phyloP scores from a whole-genome alignment of 2,113 vertebrate species.

The Atlantisia rogersi region DNA sequence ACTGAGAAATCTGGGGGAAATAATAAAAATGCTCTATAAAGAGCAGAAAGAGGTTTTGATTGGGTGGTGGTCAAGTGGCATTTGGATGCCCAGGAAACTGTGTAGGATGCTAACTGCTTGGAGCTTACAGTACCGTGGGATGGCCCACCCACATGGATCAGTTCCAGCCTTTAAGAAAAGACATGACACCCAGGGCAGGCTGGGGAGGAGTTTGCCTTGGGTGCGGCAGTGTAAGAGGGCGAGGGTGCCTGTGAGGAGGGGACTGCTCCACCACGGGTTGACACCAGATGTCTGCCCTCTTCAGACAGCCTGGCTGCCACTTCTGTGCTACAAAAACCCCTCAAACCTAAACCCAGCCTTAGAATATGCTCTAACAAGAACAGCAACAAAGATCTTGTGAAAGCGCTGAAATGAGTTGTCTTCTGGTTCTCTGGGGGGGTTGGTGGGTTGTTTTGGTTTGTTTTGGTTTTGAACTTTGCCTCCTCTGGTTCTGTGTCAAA shows the following conservation, averaged over 20 bases:
- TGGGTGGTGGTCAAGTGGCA: accelerated
- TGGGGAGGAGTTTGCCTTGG: not conserved
- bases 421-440: not conserved
- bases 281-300: not conserved
- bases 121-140: accelerated
- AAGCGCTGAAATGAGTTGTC: not conserved
- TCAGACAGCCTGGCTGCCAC: not conserved
- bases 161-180: not conserved
- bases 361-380: not conserved
- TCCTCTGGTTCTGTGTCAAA: not conserved
- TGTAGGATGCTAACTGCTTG: not conserved
- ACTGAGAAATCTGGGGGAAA: not conserved
- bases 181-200: accelerated
- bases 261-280: accelerated
- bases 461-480: not conserved
- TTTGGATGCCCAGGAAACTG: not conserved
- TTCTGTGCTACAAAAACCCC: not conserved
- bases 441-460: too few relatives aligned
- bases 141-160: accelerated
- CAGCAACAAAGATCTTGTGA: not conserved
- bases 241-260: not conserved
- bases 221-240: accelerated
- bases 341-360: not conserved
- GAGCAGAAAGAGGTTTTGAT: not conserved
- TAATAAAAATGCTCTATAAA: not conserved